phyloP scores from a whole-genome alignment of 1,140 invertebrate species.

The Drosophila gunungcola region DNA sequence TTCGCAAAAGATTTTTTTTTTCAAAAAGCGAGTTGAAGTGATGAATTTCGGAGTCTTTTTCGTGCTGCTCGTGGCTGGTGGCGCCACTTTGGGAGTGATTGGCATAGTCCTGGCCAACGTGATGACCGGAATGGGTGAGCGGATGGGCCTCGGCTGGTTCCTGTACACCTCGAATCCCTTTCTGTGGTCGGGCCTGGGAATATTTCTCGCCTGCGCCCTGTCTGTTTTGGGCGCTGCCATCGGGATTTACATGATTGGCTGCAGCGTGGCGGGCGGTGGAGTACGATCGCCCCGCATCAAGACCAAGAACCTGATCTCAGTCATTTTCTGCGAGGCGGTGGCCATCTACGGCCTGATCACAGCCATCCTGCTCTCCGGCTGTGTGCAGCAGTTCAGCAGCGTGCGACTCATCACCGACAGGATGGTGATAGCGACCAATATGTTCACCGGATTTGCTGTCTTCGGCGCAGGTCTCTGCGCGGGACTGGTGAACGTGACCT shows the following conservation, averaged over 20 bases:
- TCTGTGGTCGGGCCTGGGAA: conserved; percentile 96
- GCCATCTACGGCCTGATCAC: conserved; percentile 99
- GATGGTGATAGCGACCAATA: conserved; percentile 86
- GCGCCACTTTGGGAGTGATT: conserved; percentile 84
- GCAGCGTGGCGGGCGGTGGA: conserved; percentile 98
- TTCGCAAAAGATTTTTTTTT: too few relatives aligned
- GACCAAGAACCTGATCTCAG: conserved; percentile 99
- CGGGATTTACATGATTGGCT: conserved; percentile 98
- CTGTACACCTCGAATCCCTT: conserved; percentile 93
- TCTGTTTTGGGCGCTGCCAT: conserved; percentile 98
- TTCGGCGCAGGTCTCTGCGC: conserved; percentile 97
- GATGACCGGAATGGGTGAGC: conserved; percentile 93
- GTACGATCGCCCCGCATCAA: conserved; percentile 99
- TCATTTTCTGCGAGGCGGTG: conserved; percentile 99
- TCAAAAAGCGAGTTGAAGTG: conserved; percentile 2
- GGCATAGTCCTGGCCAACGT: conserved; percentile 90
- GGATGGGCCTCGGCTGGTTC: conserved; percentile 95
- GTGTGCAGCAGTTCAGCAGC: conserved; percentile 87
- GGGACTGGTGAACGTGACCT: conserved; percentile 96
- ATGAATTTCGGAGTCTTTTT: conserved; percentile 35
- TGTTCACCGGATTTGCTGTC: conserved; percentile 94
- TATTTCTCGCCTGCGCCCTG: conserved; percentile 95
- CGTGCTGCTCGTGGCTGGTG: conserved; percentile 60
- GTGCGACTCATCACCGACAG: conserved; percentile 40
- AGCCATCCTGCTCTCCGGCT: conserved; percentile 97